phyloP scores from a whole-genome alignment of 2,888 invertebrate species.

The Agrochola lota region DNA sequence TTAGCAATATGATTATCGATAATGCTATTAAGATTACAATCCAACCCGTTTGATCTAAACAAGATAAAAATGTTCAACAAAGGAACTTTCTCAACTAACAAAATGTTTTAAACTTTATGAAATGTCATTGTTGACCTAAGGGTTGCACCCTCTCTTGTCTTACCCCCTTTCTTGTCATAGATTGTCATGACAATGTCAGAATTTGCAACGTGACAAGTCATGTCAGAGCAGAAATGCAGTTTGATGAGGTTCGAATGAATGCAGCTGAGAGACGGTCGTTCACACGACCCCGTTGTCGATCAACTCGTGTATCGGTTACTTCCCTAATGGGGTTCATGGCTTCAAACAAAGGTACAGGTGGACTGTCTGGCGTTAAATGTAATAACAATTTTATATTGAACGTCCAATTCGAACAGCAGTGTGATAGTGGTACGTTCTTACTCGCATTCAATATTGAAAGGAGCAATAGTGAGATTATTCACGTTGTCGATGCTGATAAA shows the following conservation, averaged over 20 bases:
- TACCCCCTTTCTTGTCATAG: slow-evolving; percentile 70
- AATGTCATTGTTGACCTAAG: slow-evolving; percentile 75
- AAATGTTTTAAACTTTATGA: slow-evolving; percentile 75
- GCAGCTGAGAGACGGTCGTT: slow-evolving; percentile 51
- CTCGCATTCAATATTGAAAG: slow-evolving; percentile 16
- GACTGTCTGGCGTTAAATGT: slow-evolving; percentile 42
- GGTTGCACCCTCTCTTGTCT: slow-evolving; percentile 72
- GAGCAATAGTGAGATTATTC: slow-evolving; percentile 21
- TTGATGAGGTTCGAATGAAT: slow-evolving; percentile 76
- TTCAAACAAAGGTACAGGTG: slow-evolving; percentile 59
- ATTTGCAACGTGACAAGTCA: slow-evolving; percentile 79
- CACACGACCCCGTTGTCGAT: slow-evolving; percentile 51
- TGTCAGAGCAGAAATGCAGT: slow-evolving; percentile 78
- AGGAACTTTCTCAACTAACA: slow-evolving; percentile 68
- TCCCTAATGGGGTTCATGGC: slow-evolving; percentile 52
- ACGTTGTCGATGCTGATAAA: slow-evolving; percentile 26
- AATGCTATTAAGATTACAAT: slow-evolving; percentile 73
- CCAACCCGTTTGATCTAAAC: slow-evolving; percentile 70
- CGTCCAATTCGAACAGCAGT: slow-evolving; percentile 8
- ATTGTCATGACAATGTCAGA: slow-evolving; percentile 74
- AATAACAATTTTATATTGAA: slow-evolving; percentile 46
- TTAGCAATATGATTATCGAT: slow-evolving; percentile 73
- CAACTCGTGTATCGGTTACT: slow-evolving; percentile 56
- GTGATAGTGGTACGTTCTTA: slow-evolving; percentile 15
- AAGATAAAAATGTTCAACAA: slow-evolving; percentile 71